phyloP scores from a whole-genome alignment of 2,888 invertebrate species.

The Macrosoma leucophasiata region DNA sequence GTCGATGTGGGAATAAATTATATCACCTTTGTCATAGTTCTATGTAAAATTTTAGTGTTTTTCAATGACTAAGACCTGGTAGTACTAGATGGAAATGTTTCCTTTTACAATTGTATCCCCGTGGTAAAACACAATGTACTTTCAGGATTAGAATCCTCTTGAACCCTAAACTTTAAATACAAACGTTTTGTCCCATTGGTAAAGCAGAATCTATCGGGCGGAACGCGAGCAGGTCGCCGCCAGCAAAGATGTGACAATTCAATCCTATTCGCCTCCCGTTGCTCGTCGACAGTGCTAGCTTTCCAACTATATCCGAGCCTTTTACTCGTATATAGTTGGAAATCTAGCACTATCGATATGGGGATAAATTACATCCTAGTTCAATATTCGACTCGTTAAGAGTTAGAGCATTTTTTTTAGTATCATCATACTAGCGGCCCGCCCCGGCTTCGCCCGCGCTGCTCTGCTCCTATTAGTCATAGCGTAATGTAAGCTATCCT shows the following conservation, averaged over 20 bases:
- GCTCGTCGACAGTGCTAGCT: too few species aligned
- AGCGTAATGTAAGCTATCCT: too few species aligned
- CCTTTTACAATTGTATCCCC: too few species aligned
- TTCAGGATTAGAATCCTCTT: conserved; percentile 17
- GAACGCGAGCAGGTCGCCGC: conserved; percentile 61
- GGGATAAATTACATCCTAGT: conserved; percentile 65
- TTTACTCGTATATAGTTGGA: conserved; percentile 65
- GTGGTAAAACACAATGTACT: conserved; percentile 1
- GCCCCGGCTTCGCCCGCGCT: too few species aligned
- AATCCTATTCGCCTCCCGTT: conserved; percentile 69
- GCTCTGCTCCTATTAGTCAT: too few species aligned
- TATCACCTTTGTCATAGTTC: too few species aligned
- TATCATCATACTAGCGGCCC: too few species aligned
- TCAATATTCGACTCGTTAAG: too few species aligned
- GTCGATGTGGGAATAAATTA: conserved; percentile 59
- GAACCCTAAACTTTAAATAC: conserved; percentile 44
- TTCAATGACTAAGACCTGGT: too few species aligned
- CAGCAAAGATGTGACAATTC: conserved; percentile 69
- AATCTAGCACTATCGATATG: conserved; percentile 55
- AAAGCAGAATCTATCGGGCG: conserved; percentile 46
- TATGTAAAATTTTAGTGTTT: too few species aligned
- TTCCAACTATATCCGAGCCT: conserved; percentile 55
- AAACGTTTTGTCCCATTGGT: conserved; percentile 45
- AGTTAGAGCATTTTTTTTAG: too few species aligned
- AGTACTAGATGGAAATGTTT: too few species aligned